These are phyloP conservation scores for Eupeodes corollae DNA, from an alignment of 1,140 invertebrate genomes.

Conservation along the genomic window DNA sequence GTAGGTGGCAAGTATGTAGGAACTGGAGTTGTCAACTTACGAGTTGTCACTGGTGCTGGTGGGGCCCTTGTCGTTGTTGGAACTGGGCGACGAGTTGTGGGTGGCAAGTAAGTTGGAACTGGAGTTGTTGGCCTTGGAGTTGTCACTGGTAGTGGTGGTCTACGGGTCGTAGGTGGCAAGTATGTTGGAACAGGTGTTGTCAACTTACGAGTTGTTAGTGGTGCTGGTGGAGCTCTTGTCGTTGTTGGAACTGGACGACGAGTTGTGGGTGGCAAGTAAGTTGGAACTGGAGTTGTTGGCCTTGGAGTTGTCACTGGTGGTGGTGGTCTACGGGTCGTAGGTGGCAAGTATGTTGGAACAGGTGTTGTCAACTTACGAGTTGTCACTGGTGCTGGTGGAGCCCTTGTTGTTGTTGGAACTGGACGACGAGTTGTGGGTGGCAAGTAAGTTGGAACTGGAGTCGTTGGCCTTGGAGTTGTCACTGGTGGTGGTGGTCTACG, in stretches of 20 bases:
- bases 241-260: not conserved
- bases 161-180: not conserved
- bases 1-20: not conserved
- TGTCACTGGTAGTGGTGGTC: not conserved
- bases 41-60: not conserved
- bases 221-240: not conserved
- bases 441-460: not conserved
- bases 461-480: not conserved
- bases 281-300: not conserved
- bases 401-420: not conserved
- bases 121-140: not conserved
- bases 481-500: not conserved
- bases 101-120: slow-evolving; percentile 3
- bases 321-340: not conserved
- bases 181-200: not conserved
- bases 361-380: not conserved
- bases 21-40: not conserved
- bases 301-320: not conserved
- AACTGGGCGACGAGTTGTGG: too few relatives aligned
- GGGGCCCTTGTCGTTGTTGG: not conserved
- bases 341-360: not conserved
- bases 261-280: not conserved
- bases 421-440: not conserved
- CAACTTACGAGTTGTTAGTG: slow-evolving; percentile 3
- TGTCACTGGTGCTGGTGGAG: slow-evolving; percentile 6